Base-by-base conservation (phyloP, 1,140 invertebrate genomes). In the Drosophila watanabei region DNA sequence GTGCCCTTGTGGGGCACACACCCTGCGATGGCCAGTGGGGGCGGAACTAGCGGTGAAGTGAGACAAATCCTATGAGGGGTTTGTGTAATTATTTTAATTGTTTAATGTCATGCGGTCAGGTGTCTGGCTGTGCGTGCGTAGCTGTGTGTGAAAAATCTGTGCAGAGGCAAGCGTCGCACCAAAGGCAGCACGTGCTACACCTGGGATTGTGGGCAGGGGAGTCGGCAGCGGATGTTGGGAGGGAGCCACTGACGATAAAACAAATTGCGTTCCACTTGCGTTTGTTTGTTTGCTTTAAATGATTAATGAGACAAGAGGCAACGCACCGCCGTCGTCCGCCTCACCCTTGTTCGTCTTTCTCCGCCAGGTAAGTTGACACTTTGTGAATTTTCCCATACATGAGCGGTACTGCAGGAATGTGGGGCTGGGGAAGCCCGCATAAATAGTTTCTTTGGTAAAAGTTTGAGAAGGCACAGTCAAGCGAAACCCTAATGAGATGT, bases 11-110 rank as follows among this genome's bases (percentile, higher is more conserved):
- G 30, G 33, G 33, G 43, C 16, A 28, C 16, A 13, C 35, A 41
- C 16, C 56, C 16, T 1, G 35, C 54, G 16, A 28, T 39, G 54
- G 7, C 54, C 54, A 28, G 20, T 57, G 24, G 24, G 13, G n/a
- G n/a, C 48, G 52, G 33, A 28, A 48, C 78, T 57, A 52, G 56
- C 64, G 51, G 69, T 56, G 66, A 82, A 72, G 81, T 69, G 81
- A 71, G 66, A 73, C 88, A 79, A 91, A 81, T 88, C 88, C 87
- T 85, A 64, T 75, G 79, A 82, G 83, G 85, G 79, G 75, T 82
- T 82, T 82, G 81, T 69, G 83, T 91, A 88, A 85, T 91, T 91
- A 91, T 91, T 91, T 91, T 91, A 91, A 91, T 91, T 91, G 88
- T 91, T 91, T 88, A 88, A 91, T 91, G 88, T 91, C 83, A 91